Percentiles rank a stretch among this genome's conserved stretches.
phyloP scores from a whole-genome alignment of 2,797 vertebrate species.

The Percopsis omiscomaycus region DNA sequence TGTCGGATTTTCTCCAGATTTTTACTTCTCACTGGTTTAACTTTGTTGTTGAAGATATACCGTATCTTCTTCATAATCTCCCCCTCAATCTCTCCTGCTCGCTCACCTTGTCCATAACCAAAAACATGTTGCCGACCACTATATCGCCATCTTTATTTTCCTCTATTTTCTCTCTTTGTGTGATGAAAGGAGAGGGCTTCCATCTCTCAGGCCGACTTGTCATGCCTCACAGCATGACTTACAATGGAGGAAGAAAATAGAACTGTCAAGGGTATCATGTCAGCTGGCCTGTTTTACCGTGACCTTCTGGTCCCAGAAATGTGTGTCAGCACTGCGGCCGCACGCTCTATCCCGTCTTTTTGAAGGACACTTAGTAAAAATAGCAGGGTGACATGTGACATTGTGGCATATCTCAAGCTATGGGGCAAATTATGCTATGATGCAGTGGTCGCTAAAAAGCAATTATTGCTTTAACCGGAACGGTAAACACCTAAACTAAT shows the following conservation, averaged over 20 bases:
- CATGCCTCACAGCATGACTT: slow-evolving; percentile 31
- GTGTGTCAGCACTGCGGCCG: slow-evolving; percentile 43
- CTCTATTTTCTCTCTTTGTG: slow-evolving; percentile 8
- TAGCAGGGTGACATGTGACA: slow-evolving; percentile 26
- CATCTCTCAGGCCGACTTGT: neutral
- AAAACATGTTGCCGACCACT: too few relatives aligned
- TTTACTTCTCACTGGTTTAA: too few relatives aligned
- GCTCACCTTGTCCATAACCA: too few relatives aligned
- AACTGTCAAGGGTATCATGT: slow-evolving; percentile 58
- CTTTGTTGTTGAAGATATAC: too few relatives aligned
- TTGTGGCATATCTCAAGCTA: slow-evolving; percentile 6
- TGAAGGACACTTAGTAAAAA: slow-evolving; percentile 53
- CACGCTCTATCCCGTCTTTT: slow-evolving; percentile 7
- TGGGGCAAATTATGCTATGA: neutral
- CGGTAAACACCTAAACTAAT: neutral
- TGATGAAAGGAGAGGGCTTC: neutral
- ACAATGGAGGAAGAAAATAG: slow-evolving; percentile 46
- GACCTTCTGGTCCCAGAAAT: slow-evolving; percentile 34
- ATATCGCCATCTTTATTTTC: neutral
- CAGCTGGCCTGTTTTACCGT: slow-evolving; percentile 40
- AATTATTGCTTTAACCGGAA: neutral
- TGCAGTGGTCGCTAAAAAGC: slow-evolving; percentile 2
- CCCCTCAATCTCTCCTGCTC: too few relatives aligned
- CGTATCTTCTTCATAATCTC: too few relatives aligned
- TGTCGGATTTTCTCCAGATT: too few relatives aligned